phyloP scores from a whole-genome alignment of 2,888 invertebrate species.

The Heliothis peltigera region DNA sequence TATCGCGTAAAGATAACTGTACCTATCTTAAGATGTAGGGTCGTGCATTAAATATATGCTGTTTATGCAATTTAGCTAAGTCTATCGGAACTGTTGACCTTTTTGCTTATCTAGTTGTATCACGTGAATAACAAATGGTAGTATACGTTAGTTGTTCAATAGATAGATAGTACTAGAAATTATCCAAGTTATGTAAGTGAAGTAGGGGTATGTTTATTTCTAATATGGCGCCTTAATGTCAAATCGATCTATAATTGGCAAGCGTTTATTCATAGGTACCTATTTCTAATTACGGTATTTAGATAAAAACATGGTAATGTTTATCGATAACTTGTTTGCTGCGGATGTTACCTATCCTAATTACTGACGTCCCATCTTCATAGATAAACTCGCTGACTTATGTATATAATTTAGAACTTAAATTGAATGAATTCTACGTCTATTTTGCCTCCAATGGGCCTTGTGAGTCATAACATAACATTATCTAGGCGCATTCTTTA shows the following conservation, averaged over 20 bases:
- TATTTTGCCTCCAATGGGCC: too few species aligned
- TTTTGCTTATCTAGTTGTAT: constrained; percentile 35
- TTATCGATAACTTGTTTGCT: constrained; percentile 12
- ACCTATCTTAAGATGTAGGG: constrained; percentile 33
- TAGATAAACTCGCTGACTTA: not conserved
- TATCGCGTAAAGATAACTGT: constrained; percentile 64
- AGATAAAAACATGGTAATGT: not conserved
- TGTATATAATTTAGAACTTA: too few species aligned
- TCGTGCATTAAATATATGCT: constrained; percentile 56
- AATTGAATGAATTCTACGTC: too few species aligned
- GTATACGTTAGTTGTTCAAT: constrained; percentile 27
- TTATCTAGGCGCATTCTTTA: too few species aligned
- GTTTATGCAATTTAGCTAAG: constrained; percentile 65
- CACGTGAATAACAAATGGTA: constrained; percentile 57
- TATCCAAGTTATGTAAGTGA: constrained; percentile 15
- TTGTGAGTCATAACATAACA: too few species aligned
- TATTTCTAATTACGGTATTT: not conserved
- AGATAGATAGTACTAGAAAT: constrained; percentile 4
- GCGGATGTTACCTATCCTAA: constrained; percentile 19
- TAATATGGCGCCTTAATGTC: not conserved
- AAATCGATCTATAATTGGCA: not conserved
- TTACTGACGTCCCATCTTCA: too few species aligned
- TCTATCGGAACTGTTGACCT: constrained; percentile 44
- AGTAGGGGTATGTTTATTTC: not conserved
- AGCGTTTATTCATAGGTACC: not conserved